phyloP scores from a whole-genome alignment of 2,797 vertebrate genomes.

The Rousettus madagascariensis region DNA sequence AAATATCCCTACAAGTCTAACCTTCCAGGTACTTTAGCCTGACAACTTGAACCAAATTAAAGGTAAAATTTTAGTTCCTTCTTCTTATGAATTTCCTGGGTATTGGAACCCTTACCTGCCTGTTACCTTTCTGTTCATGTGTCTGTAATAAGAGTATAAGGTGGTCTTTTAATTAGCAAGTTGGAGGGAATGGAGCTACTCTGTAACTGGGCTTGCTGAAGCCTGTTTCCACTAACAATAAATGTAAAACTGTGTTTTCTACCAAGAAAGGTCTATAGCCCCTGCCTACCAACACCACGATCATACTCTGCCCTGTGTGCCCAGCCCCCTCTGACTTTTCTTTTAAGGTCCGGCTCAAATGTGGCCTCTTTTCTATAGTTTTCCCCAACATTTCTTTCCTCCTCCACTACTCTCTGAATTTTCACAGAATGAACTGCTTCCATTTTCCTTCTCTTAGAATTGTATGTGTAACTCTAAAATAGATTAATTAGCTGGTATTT shows the following conservation, averaged over 20 bases:
- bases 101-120: not conserved
- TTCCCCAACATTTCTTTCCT: not conserved
- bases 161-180: not conserved
- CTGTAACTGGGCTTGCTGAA: not conserved
- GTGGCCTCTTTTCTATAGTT: not conserved
- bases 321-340: not conserved
- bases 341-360: not conserved
- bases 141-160: not conserved
- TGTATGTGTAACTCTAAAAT: not conserved
- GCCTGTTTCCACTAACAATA: not conserved
- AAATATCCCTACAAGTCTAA: conserved; percentile 39
- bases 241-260: not conserved
- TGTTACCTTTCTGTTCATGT: not conserved
- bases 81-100: not conserved
- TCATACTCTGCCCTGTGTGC: not conserved
- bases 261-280: not conserved
- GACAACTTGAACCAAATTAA: conserved; percentile 33
- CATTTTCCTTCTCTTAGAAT: not conserved
- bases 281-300: not conserved
- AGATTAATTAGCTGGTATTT: not conserved
- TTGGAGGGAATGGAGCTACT: not conserved
- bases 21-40: conserved; percentile 24
- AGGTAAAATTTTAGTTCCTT: not conserved
- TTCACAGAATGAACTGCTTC: not conserved
- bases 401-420: not conserved